These are phyloP conservation scores for Catamblyrhynchus diadema DNA, from an alignment of 2,797 vertebrate species.

Conservation along the genomic window DNA sequence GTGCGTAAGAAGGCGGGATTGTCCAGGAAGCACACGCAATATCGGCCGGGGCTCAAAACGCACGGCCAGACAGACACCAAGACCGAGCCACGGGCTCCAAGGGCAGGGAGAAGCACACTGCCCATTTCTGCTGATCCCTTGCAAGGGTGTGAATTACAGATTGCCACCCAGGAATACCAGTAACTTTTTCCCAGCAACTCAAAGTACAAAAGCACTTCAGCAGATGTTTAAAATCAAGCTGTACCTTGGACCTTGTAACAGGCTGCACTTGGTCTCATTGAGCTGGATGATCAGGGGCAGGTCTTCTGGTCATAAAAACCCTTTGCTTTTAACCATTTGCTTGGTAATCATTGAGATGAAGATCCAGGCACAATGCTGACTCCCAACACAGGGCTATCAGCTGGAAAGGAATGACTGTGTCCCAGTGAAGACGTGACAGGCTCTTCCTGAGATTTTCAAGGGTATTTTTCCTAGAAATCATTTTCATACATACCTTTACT, in stretches of 20 bases:
- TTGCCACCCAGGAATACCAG: neutral
- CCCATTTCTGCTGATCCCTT: neutral
- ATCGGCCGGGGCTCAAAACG: neutral
- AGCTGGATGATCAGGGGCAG: neutral
- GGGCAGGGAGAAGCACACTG: neutral
- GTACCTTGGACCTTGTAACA: neutral
- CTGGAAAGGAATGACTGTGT: neutral
- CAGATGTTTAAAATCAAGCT: constrained; percentile 32
- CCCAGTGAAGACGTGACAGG: neutral
- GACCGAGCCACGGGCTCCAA: neutral
- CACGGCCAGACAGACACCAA: neutral
- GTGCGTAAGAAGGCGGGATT: constrained; percentile 18
- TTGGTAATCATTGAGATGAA: neutral
- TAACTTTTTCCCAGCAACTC: neutral
- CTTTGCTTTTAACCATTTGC: neutral
- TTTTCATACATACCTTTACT: neutral
- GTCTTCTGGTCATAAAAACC: neutral
- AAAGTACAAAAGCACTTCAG: neutral
- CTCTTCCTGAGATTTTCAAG: neutral
- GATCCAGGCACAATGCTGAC: neutral
- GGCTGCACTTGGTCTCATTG: neutral
- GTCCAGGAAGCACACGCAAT: neutral
- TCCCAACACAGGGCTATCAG: neutral
- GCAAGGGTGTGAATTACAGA: neutral
- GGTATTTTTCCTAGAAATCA: neutral